Base-by-base conservation (phyloP, 2,113 vertebrate genomes). In the Larimichthys polyactis region DNA sequence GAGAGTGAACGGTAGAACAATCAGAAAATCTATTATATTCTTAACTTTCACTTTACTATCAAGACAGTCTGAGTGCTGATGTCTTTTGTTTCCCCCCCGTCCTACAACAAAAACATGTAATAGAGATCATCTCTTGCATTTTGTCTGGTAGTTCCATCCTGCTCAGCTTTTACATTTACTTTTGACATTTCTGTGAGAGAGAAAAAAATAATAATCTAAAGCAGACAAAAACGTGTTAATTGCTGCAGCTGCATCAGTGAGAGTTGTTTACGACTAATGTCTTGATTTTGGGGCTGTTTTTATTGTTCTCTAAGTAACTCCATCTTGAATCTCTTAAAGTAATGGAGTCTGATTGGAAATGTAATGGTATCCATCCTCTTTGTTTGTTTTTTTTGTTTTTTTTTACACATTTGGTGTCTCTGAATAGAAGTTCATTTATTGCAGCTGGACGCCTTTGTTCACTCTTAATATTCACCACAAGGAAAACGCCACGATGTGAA, bases 271-370 rank as follows among this genome's bases (percentile, higher is more conserved):
- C 29, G n/a, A 66, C 62, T 49, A 71, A 80, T 70, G 70, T 71
- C 59, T 79, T 69, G 62, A 84, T 81, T 78, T 74, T 62, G 44
- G 24, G 49, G 69, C 58, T 73, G 54, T 51, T 84, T 90, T 79
- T 72, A 85, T 75, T 82, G 76, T 87, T 77, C 68, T 72, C 55
- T 75, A 69, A 79, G 68, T 68, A 59, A 59, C 68, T 70, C 43
- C 73, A 67, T 75, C 63, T 72, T 79, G 51, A 89, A 68, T 72
- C 46, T 44, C 11, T 67, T 58, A 71, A 14, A 81, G 60, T 66
- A 63, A 70, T 58, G 32, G 20, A 79, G 66, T 55, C 64, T 55
- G 49, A 83, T 71, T 78, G 27, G 55, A 81, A 55, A 60, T 5
- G 7, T 67, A 70, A 72, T 74, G 67, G 58, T 24, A n/a, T 59